These are phyloP conservation scores for Cyprinodon tularosa DNA, from an alignment of 2,113 vertebrate genomes.

Conservation along the genomic window DNA sequence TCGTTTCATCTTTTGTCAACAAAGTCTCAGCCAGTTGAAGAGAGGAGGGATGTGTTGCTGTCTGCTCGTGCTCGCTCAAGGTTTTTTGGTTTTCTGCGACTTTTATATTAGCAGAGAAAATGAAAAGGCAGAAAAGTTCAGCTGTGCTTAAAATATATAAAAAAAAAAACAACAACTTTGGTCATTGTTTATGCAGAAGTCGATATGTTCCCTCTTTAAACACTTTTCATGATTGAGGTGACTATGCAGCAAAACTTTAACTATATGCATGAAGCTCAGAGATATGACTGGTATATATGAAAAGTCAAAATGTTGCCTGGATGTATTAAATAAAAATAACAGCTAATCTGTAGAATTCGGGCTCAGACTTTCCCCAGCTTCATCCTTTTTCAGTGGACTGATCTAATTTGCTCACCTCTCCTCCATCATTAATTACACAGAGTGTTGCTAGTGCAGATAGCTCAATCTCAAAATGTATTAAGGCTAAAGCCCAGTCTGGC, in stretches of 20 bases:
- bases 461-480: slow-evolving; percentile 68
- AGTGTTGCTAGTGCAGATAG: slow-evolving; percentile 43
- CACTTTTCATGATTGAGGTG: slow-evolving; percentile 22
- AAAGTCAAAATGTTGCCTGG: not conserved
- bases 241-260: slow-evolving; percentile 13
- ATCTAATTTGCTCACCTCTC: slow-evolving; percentile 38
- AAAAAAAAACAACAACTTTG: not conserved
- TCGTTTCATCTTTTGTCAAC: slow-evolving; percentile 59
- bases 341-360: slow-evolving; percentile 17
- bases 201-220: slow-evolving; percentile 29
- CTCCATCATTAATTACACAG: slow-evolving; percentile 67
- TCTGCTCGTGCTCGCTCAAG: slow-evolving; percentile 1
- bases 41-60: slow-evolving; percentile 14
- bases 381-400: slow-evolving; percentile 19
- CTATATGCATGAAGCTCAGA: slow-evolving; percentile 9
- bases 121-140: not conserved
- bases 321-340: not conserved
- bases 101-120: slow-evolving; percentile 26
- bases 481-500: slow-evolving; percentile 59
- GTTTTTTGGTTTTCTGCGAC: not conserved
- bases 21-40: slow-evolving; percentile 47
- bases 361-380: not conserved
- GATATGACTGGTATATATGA: not conserved
- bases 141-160: not conserved
- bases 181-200: slow-evolving; percentile 13